Base-by-base conservation (phyloP, 2,113 vertebrate genomes). In the Desmodus rotundus region DNA sequence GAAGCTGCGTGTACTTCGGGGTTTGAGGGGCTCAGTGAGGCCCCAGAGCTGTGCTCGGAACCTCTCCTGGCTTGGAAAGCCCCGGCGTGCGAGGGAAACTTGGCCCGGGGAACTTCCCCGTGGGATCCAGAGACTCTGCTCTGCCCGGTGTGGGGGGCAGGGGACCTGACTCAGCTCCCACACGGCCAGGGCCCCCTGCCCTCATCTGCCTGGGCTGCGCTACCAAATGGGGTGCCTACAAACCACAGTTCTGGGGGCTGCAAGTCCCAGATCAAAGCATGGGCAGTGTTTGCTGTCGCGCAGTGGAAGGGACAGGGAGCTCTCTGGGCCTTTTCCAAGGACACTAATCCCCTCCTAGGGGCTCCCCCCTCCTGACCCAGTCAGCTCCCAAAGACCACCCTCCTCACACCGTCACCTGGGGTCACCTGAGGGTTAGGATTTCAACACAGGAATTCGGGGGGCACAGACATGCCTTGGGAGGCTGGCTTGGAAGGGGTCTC, bases 1-100 rank as follows among this genome's bases (percentile, higher is more conserved):
- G 68, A 70, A 47, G 65, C 16, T 56, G 4, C 11, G 2, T 61
- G 81, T 22, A 8, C 38, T 52, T 45, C 19, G 72, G 85, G 5
- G 47, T n/a, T 63, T 43, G 61, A 91, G 82, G 70, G 54, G 45
- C 41, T 91, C 63, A 8, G 47, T 13, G 3, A 87, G 83, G 38
- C 2, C 88, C 24, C 52, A 5, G 4, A 13, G 31, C 45, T n/a
- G 19, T 73, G 80, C 72, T 90, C 17, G 28, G 28, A 89, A 45
- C 26, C 16, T 61, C 36, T 36, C 61, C 58, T 33, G 77, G 83
- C 54, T 47, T 63, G 89, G 96, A 77, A 96, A 95, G 61, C 11
- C 80, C 89, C 47, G 3, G 45, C 2, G 3, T 19, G 47, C 58
- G 58, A 81, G 36, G 41, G 63, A 76, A 61, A 41, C 41, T 63